Evolutionary conservation across 2,888 invertebrate genomes (phyloP).

Genomic region (Cartodere bifasciata): DNA sequence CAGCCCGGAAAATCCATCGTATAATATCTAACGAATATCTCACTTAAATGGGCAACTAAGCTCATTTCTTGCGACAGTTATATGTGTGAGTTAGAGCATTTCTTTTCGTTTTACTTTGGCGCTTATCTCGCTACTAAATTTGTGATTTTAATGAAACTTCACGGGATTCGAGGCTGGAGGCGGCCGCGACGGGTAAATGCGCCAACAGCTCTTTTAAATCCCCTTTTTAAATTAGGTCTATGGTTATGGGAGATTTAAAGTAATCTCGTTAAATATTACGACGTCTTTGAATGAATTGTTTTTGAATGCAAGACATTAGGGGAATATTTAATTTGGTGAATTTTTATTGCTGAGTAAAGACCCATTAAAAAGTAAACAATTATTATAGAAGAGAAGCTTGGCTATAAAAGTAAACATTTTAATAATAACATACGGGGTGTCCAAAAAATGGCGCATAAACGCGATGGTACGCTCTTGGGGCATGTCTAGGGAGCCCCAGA

Average conservation of each 20-base stretch:
- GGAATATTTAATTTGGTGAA: too few relatives aligned
- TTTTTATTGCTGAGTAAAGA: too few relatives aligned
- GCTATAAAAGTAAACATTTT: too few relatives aligned
- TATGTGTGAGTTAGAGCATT: constrained; percentile 35
- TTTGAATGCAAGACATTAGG: too few relatives aligned
- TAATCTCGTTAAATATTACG: constrained; percentile 31
- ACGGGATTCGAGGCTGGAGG: constrained; percentile 33
- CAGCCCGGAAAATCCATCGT: constrained; percentile 28
- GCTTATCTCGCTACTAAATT: constrained; percentile 45
- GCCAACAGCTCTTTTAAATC: constrained; percentile 31
- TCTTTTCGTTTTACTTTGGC: constrained; percentile 35
- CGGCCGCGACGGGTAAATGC: constrained; percentile 22
- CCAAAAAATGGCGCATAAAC: too few relatives aligned
- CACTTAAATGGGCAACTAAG: constrained; percentile 30
- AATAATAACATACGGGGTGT: too few relatives aligned
- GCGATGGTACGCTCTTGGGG: too few relatives aligned
- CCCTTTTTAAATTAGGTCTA: constrained; percentile 36
- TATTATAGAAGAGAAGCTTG: too few relatives aligned
- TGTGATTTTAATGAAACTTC: constrained; percentile 45
- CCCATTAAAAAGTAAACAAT: too few relatives aligned
- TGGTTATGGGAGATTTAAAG: constrained; percentile 34
- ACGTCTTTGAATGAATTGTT: too few relatives aligned
- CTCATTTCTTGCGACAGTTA: constrained; percentile 34
- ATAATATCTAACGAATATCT: constrained; percentile 32
- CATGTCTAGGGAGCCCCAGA: too few relatives aligned